Evolutionary conservation across 2,797 vertebrate species (phyloP).

Genomic region (Peromyscus attwateri): DNA sequence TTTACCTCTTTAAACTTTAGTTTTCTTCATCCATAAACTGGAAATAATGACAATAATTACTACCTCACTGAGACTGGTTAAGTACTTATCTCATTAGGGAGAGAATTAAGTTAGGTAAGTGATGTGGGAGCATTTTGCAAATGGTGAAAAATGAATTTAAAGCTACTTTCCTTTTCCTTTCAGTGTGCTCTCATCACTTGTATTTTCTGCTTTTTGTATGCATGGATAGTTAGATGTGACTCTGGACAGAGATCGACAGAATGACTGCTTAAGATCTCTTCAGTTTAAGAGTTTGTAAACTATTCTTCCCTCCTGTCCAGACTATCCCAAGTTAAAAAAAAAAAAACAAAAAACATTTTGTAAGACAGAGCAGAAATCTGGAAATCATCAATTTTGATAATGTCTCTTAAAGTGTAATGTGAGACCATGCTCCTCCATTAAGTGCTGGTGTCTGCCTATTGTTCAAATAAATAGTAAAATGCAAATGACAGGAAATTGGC

Average conservation of each 20-base stretch:
- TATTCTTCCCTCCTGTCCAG: not conserved
- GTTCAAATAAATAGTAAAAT: conserved; percentile 78
- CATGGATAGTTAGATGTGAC: not conserved
- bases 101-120: conserved; percentile 23
- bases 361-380: conserved; percentile 64
- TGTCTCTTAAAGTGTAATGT: conserved; percentile 65
- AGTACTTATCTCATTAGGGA: conserved; percentile 21
- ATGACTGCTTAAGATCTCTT: conserved; percentile 46
- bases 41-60: conserved; percentile 60
- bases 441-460: conserved; percentile 64
- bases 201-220: conserved; percentile 37
- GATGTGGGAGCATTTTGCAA: conserved; percentile 45
- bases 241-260: not conserved
- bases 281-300: conserved; percentile 43
- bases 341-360: conserved; percentile 47
- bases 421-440: conserved; percentile 58
- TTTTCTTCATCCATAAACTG: conserved; percentile 60
- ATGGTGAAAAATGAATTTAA: conserved; percentile 43
- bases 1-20: conserved; percentile 24
- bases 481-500: conserved; percentile 66
- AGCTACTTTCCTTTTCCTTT: conserved; percentile 27
- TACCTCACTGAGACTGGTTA: not conserved
- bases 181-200: not conserved
- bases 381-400: conserved; percentile 63
- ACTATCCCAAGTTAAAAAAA: not conserved